phyloP scores from a whole-genome alignment of 2,113 vertebrate genomes.

The Corynorhinus townsendii region DNA sequence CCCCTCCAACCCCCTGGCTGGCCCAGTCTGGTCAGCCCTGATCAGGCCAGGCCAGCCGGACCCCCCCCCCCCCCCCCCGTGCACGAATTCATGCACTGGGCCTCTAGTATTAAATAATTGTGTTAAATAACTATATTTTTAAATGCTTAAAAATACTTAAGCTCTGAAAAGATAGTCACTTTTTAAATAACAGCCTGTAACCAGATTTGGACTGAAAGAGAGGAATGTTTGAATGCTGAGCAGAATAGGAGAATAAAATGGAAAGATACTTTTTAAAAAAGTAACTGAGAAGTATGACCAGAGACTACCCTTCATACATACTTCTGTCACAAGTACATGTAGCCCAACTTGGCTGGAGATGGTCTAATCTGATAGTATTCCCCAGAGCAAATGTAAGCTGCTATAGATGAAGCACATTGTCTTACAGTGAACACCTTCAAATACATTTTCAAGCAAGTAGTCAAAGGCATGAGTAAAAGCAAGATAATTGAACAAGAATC shows the following conservation, averaged over 20 bases:
- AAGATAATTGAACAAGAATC: not conserved
- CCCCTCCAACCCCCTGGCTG: too few relatives aligned
- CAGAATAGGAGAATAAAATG: not conserved
- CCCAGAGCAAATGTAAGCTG: not conserved
- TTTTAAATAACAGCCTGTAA: not conserved
- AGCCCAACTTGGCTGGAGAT: not conserved
- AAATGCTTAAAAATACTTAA: constrained; percentile 27
- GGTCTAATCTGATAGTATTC: not conserved
- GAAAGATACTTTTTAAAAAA: not conserved
- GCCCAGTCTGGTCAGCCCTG: too few relatives aligned
- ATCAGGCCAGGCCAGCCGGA: too few relatives aligned
- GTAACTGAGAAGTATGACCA: not conserved
- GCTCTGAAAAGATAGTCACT: not conserved
- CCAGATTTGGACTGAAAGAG: not conserved
- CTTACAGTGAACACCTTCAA: not conserved
- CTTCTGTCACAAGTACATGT: not conserved
- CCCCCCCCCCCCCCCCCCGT: too few relatives aligned
- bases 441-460: not conserved
- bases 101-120: too few relatives aligned
- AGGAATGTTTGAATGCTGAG: not conserved
- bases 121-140: not conserved
- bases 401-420: not conserved
- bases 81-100: too few relatives aligned
- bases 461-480: not conserved
- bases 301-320: not conserved